phyloP scores from a whole-genome alignment of 2,113 vertebrate species.

The Pithys albifrons region DNA sequence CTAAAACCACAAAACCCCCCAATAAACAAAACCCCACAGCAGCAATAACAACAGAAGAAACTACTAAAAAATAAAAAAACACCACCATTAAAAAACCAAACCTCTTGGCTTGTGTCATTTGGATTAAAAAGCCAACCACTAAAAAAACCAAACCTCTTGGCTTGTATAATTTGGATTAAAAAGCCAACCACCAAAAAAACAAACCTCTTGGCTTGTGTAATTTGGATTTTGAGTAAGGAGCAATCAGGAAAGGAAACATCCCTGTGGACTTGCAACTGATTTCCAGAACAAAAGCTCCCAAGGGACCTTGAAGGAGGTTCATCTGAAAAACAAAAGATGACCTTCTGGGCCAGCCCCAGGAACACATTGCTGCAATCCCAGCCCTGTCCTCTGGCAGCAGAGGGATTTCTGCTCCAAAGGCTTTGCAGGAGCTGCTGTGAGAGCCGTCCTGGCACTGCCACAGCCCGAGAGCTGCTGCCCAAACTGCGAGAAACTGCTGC shows the following conservation, averaged over 20 bases:
- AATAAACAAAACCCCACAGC: background rate
- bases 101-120: too few relatives aligned
- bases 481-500: background rate
- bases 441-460: accelerated
- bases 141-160: too few relatives aligned
- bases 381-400: accelerated
- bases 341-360: background rate
- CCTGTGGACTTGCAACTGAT: background rate
- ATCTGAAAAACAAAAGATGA: background rate
- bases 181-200: too few relatives aligned
- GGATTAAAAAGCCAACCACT: too few relatives aligned
- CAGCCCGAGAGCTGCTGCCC: background rate
- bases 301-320: background rate
- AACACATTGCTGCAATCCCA: accelerated
- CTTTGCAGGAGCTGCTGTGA: background rate
- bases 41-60: background rate
- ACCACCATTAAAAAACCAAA: too few relatives aligned
- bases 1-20: too few relatives aligned
- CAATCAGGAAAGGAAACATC: background rate
- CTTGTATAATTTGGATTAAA: too few relatives aligned
- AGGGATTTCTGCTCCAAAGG: background rate
- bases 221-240: background rate
- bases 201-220: background rate
- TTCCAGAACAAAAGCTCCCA: background rate
- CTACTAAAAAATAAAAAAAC: background rate